These are phyloP conservation scores for Drosophila oshimai DNA, from an alignment of 1,140 invertebrate species.

Conservation along the genomic window DNA sequence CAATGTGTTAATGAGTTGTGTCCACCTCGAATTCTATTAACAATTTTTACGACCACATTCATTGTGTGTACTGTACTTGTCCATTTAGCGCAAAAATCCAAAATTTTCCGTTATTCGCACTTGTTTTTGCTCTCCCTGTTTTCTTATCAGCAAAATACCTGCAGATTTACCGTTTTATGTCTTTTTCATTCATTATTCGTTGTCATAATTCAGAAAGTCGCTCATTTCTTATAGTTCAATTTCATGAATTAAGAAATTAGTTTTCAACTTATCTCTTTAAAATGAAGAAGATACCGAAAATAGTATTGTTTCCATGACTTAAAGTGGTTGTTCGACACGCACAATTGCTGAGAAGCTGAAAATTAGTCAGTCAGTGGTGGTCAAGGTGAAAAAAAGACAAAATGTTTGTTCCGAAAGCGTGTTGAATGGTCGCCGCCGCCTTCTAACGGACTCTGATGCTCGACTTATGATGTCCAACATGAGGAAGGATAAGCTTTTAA, in stretches of 20 bases:
- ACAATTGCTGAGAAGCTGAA: constrained; percentile 12
- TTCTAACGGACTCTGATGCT: too few species aligned
- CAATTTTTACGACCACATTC: too few species aligned
- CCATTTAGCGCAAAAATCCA: background rate
- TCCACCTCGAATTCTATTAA: too few species aligned
- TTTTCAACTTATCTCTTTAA: background rate
- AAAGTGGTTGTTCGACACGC: constrained; percentile 5
- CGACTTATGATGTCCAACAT: too few species aligned
- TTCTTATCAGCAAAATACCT: too few species aligned
- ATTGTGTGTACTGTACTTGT: background rate
- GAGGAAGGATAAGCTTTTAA: too few species aligned
- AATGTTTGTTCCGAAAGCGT: background rate
- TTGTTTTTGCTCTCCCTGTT: too few species aligned
- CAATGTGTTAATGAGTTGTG: background rate
- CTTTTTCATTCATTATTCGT: background rate
- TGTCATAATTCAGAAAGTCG: too few species aligned
- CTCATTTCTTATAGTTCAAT: too few species aligned
- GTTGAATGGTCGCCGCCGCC: constrained; percentile 13
- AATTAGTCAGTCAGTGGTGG: constrained; percentile 8
- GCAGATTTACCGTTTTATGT: background rate
- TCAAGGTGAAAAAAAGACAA: constrained; percentile 13
- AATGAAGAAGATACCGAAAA: constrained; percentile 14
- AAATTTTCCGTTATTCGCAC: background rate
- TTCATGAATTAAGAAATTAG: too few species aligned
- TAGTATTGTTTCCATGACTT: constrained; percentile 3